Base-by-base conservation (phyloP, 37 sponge, comb jelly and placozoan genomes). In the Cladorhizidae sp. region DNA sequence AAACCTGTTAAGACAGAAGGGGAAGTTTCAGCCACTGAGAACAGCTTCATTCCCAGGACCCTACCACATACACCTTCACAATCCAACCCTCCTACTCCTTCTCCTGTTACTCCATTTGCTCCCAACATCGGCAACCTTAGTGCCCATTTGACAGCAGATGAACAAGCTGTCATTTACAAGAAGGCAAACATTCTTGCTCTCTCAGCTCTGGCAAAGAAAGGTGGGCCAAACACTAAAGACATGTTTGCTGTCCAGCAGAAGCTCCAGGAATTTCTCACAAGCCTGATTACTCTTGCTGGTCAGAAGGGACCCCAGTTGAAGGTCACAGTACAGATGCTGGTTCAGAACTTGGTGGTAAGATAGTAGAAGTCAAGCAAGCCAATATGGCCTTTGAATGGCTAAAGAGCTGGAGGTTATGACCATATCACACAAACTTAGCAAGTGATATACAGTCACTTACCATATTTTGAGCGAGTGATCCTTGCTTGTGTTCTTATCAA, bases 281-380 rank as follows among this genome's bases (percentile, higher is more conserved):
- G 82, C 29, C 78, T 93, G 15, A 85, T 93, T 28, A 74, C 89
- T 0, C 61, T 93, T 73, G 93, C 93, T 23, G 86, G 78, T 0
- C 75, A 79, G 22, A 76, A 65, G 35, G 89, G 83, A 22, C 61
- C 72, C 14, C 81, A 83, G 55, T 71, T 93, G 23, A 82, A 85
- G 61, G 68, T 42, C 12, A 73, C 83, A 0, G 83, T 93, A n/a
- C 86, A 89, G 52, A 56, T 73, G 57, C 74, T 80, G n/a, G 93
- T 93, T 6, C 86, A 88, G 29, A 81, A 88, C 54, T 63, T 93
- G 52, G 78, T 93, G 83, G 93, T 93, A 58, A 88, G 92, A 75
- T 3, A 21, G 35, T 6, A n/a, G n/a, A n/a, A n/a, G n/a, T n/a
- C n/a, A n/a, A n/a, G n/a, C n/a, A n/a, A n/a, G n/a, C n/a, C n/a